Evolutionary conservation across 2,888 invertebrate genomes (phyloP), one percentile per base, ranked within the genome.

Genomic region (Rotaria magnacalcarata): DNA sequence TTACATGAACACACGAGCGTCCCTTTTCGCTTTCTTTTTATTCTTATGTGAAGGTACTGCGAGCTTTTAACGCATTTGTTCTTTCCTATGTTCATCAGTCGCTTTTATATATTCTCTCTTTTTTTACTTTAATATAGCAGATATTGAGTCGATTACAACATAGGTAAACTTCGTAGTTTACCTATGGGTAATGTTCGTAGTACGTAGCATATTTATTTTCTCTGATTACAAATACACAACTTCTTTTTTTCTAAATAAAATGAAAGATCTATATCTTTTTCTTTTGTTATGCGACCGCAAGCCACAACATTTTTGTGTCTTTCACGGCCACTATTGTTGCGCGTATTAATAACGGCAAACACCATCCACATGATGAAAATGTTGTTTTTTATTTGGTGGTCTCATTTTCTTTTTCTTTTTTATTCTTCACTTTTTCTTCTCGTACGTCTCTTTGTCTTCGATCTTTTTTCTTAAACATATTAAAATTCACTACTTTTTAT

Each of bases 21-120:
- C 16, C 27, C 16, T 67, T 34, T 34, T 67, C 11, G 14, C 27
- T 34, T 67, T 67, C 34, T 67, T 67, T 60, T 27, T 34, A 67
- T 10, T 16, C 14, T 67, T 27, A 67, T 34, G 16, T 34, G 16
- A 67, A 67, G 27, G 67, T 6, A 67, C 67, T 67, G 14, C 34
- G 16, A 34, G 16, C 67, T 34, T 67, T 34, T 11, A 67, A 34
- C 67, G 24, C 67, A 67, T 67, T 67, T 67, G 67, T 67, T 67
- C 67, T 67, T 67, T 67, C 34, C 67, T 67, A 27, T 67, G 67
- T 67, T 67, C 67, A 67, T 67, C 67, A 67, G 27, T 67, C 14
- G 34, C 16, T 16, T 52, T 11, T 16, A 16, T 16, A 52, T 52
- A 52, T 14, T 52, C 52, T 52, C 67, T 34, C 34, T 27, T 34